Evolutionary conservation across 2,888 invertebrate genomes (phyloP).

Genomic region (Pogonocherus hispidulus): DNA sequence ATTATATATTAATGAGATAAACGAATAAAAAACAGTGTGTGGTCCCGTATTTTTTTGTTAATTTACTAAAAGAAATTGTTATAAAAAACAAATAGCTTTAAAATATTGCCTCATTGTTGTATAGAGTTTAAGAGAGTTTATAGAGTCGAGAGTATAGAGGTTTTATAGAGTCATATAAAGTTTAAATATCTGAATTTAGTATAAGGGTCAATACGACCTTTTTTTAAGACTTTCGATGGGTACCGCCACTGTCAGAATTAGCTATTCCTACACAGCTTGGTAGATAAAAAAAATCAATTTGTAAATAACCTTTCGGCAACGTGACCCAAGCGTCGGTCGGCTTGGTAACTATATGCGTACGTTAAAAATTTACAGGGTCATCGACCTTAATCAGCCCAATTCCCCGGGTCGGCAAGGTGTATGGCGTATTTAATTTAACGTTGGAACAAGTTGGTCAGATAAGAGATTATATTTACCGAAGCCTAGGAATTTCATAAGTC

Average conservation of each 20-base stretch:
- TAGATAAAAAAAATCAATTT: slow-evolving; percentile 21
- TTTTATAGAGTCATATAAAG: too few species aligned
- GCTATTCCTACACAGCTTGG: not conserved
- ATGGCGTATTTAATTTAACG: not conserved
- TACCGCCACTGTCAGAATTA: not conserved
- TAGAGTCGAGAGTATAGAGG: too few species aligned
- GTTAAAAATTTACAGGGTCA: slow-evolving; percentile 12
- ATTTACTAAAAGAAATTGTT: too few species aligned
- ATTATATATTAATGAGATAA: too few species aligned
- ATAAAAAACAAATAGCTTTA: too few species aligned
- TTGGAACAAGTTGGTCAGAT: not conserved
- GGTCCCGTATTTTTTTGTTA: too few species aligned
- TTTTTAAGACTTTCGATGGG: too few species aligned
- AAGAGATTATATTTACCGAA: not conserved
- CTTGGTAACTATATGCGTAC: slow-evolving; percentile 17
- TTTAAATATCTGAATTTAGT: too few species aligned
- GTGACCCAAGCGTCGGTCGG: slow-evolving; percentile 11
- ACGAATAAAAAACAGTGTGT: too few species aligned
- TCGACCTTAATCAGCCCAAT: slow-evolving; percentile 7
- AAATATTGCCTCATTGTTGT: too few species aligned
- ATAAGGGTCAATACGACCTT: too few species aligned
- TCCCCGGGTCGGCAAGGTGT: slow-evolving; percentile 5
- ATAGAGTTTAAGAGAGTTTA: too few species aligned
- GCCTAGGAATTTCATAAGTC: not conserved
- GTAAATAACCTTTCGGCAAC: slow-evolving; percentile 18